Base-by-base conservation (phyloP, 2,797 vertebrate species). In the Acridotheres tristis region DNA sequence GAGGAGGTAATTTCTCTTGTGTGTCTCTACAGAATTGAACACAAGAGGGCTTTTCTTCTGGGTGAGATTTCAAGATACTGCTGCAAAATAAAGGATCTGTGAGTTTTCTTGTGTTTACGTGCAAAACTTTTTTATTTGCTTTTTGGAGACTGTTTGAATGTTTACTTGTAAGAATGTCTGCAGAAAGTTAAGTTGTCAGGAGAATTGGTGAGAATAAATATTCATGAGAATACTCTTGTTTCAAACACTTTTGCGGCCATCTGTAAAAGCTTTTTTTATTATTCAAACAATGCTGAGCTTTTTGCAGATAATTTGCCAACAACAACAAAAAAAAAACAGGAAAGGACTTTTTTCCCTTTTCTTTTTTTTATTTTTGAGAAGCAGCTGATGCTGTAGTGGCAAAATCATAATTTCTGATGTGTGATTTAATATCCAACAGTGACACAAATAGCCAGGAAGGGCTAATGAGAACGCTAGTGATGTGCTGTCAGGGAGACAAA, bases 191-290 rank as follows among this genome's bases (percentile, higher is more conserved):
- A 94, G 85, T 88, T 78, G 90, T 94, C 77, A 57, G 62, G 75
- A 91, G 96, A 93, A 93, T 2, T 59, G 85, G 66, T 81, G 62
- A 73, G 71, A 69, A 96, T 96, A 94, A 96, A 96, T 96, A 96
- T 95, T 96, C 93, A 95, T 95, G 93, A 95, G 94, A 81, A 84
- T 19, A 16, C 20, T 94, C 58, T 66, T 0, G 0, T 51, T 93
- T 83, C 77, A 87, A 92, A 78, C 0, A 30, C 80, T 93, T 94
- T 73, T 85, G 59, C 2, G 59, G 67, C 93, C 91, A 93, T 93
- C 94, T 96, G 93, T 93, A 96, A 96, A 93, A 91, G 77, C 88
- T 94, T 90, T 94, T 96, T 96, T 93, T 91, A 91, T 91, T 90
- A 94, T 90, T 94, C 85, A 93, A 90, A 95, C 93, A 94, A 79